A percentile compares a stretch with the other conserved stretches of the same genome.
These are phyloP conservation scores for Drosophila elegans DNA, from an alignment of 1,140 invertebrate genomes.

Conservation along the genomic window DNA sequence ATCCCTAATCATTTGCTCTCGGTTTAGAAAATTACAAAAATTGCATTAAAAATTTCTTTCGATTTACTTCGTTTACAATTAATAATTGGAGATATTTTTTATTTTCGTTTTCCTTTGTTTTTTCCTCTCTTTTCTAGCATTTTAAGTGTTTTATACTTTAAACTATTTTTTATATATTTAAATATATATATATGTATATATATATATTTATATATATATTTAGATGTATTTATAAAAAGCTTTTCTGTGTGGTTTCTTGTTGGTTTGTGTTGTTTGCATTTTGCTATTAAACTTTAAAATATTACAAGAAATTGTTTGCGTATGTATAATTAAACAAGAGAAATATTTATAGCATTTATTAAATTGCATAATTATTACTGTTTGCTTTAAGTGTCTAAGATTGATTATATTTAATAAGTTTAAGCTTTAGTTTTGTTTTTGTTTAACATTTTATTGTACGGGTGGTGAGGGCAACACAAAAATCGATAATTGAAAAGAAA, in stretches of 20 bases:
- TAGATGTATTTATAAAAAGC: constrained; percentile 60
- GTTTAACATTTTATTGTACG: constrained; percentile 20
- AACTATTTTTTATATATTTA: constrained; percentile 40
- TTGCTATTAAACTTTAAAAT: constrained; percentile 54
- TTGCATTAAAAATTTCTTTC: constrained; percentile 46
- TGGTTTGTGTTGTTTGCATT: constrained; percentile 43
- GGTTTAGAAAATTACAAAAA: constrained; percentile 59
- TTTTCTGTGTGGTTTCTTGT: constrained; percentile 55
- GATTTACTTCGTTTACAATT: constrained; percentile 38
- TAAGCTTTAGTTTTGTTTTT: constrained; percentile 14
- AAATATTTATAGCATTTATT: constrained; percentile 18
- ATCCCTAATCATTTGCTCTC: constrained; percentile 29
- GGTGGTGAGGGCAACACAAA: neutral
- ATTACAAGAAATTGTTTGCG: constrained; percentile 37
- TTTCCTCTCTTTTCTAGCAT: constrained; percentile 21
- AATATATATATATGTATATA: constrained; percentile 47
- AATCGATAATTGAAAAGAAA: constrained; percentile 6
- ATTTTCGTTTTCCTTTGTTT: constrained; percentile 3
- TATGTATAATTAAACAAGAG: constrained; percentile 30
- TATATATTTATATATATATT: constrained; percentile 46
- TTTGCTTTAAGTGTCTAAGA: constrained; percentile 28
- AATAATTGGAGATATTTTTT: constrained; percentile 44
- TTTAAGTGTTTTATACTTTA: constrained; percentile 33
- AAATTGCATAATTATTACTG: constrained; percentile 26
- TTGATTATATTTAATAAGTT: constrained; percentile 31